These are phyloP conservation scores for Microctonus aethiopoides DNA, from an alignment of 2,888 invertebrate species.

Conservation along the genomic window DNA sequence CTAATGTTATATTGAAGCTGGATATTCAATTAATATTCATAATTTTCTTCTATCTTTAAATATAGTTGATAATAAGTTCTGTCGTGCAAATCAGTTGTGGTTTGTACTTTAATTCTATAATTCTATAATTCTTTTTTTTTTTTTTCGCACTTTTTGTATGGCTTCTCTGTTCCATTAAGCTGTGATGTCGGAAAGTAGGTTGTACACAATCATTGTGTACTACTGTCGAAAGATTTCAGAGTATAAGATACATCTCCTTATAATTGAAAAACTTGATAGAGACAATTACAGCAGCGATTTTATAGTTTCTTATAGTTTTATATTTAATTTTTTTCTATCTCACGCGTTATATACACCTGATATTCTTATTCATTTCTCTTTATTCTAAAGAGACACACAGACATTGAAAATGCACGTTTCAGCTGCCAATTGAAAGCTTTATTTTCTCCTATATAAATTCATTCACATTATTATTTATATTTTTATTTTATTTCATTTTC, in stretches of 20 bases:
- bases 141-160: background rate
- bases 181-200: background rate
- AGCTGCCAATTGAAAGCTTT: conserved; percentile 24
- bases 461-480: too few species aligned
- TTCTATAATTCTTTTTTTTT: background rate
- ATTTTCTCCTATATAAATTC: too few species aligned
- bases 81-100: background rate
- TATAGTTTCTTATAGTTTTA: too few species aligned
- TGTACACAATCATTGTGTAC: too few species aligned
- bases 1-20: too few species aligned
- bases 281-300: background rate
- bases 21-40: too few species aligned
- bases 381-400: conserved; percentile 9
- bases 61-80: too few species aligned
- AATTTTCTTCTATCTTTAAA: too few species aligned
- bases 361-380: background rate
- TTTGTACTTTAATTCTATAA: background rate
- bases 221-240: too few species aligned
- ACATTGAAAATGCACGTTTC: conserved; percentile 19
- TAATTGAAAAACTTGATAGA: too few species aligned
- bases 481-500: background rate
- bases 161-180: background rate
- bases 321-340: conserved; percentile 10
- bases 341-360: background rate
- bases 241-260: too few species aligned